A percentile compares a stretch with the other conserved stretches of the same genome.
Conservation (phyloP, 2,113 vertebrate species). For the Barnardius zonarius region DNA sequence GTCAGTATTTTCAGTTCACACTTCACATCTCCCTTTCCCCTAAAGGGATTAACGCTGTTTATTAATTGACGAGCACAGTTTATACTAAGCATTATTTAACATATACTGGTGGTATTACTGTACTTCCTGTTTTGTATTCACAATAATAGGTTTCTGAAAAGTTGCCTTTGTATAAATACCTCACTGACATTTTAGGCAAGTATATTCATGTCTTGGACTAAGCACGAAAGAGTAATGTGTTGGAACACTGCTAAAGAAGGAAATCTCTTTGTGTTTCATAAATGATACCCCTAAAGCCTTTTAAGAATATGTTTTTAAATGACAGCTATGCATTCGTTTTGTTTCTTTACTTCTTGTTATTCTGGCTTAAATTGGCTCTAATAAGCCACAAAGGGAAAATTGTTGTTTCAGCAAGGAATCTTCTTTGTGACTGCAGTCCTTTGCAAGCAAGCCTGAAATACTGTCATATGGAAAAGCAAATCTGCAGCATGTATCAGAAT, state of each 20-base stretch:
- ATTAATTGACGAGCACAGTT: slow-evolving; percentile 56
- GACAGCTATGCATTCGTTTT: slow-evolving; percentile 60
- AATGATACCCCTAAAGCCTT: slow-evolving; percentile 67
- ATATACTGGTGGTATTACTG: slow-evolving; percentile 65
- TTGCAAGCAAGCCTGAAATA: neutral
- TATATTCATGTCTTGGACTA: slow-evolving; percentile 85
- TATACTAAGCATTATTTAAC: slow-evolving; percentile 71
- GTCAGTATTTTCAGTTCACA: slow-evolving; percentile 39
- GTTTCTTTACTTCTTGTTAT: slow-evolving; percentile 39
- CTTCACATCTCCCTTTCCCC: slow-evolving; percentile 8
- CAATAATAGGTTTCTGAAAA: slow-evolving; percentile 81
- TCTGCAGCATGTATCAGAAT: neutral
- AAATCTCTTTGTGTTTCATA: slow-evolving; percentile 84
- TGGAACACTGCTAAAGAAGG: slow-evolving; percentile 87
- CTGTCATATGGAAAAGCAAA: neutral
- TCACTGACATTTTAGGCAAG: slow-evolving; percentile 86
- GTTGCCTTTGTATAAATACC: slow-evolving; percentile 85
- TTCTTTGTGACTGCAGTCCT: neutral
- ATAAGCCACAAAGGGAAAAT: neutral
- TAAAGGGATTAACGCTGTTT: slow-evolving; percentile 53
- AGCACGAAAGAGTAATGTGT: slow-evolving; percentile 82
- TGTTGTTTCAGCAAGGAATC: neutral
- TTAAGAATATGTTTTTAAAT: slow-evolving; percentile 69
- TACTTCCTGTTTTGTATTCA: slow-evolving; percentile 75
- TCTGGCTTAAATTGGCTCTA: neutral